Conservation (phyloP, 2,797 vertebrate genomes). For the Babyrousa celebensis region DNA sequence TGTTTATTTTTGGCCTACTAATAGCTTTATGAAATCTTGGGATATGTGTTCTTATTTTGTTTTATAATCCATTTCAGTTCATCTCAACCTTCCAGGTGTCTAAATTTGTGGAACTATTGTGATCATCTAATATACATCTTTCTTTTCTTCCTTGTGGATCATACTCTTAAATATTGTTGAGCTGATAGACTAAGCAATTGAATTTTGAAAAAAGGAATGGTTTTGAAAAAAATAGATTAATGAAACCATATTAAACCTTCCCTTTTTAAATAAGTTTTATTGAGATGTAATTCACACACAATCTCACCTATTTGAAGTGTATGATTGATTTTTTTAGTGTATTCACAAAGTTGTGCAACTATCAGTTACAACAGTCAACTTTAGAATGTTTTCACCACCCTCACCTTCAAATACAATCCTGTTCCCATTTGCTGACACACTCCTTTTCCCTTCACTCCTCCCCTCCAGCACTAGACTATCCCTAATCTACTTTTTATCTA, state of each 20-base stretch:
- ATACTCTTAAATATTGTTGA: slow-evolving; percentile 15
- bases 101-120: slow-evolving; percentile 17
- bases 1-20: slow-evolving; percentile 18
- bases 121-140: background rate
- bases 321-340: slow-evolving; percentile 32
- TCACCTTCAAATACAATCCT: background rate
- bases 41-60: background rate
- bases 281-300: background rate
- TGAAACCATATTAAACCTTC: background rate
- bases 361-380: background rate
- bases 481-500: background rate
- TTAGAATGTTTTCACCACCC: background rate
- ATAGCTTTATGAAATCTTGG: slow-evolving; percentile 19
- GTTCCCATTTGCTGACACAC: background rate
- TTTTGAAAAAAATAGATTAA: slow-evolving; percentile 60
- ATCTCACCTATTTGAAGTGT: slow-evolving; percentile 15
- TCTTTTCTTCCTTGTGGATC: slow-evolving; percentile 3
- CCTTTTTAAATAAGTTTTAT: slow-evolving; percentile 55
- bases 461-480: background rate
- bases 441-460: background rate
- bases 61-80: slow-evolving; percentile 34
- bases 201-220: background rate
- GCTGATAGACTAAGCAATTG: slow-evolving; percentile 32
- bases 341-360: background rate
- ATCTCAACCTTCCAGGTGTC: background rate